Conservation (phyloP, 2,113 vertebrate genomes). For the Struthidea cinerea region DNA sequence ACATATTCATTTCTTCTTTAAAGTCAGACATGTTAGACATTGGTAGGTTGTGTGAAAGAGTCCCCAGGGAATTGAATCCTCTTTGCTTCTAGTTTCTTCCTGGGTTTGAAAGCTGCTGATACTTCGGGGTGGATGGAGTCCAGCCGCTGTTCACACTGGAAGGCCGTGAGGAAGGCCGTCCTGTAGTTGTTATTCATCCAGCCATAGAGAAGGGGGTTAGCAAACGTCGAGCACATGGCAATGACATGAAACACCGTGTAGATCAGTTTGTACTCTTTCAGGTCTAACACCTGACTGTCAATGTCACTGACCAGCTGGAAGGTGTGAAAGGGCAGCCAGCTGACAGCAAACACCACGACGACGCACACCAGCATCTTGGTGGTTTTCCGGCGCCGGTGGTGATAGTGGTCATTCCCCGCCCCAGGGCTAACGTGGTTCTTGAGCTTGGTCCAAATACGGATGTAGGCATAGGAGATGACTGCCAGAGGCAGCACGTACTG, state of each 20-base stretch:
- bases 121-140: conserved; percentile 74
- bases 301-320: conserved; percentile 92
- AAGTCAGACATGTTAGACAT: conserved; percentile 69
- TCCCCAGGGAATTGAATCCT: conserved; percentile 55
- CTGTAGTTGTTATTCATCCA: conserved; percentile 98
- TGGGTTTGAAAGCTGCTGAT: conserved; percentile 68
- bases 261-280: conserved; percentile 90
- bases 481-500: conserved; percentile 86
- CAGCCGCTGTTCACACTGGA: conserved; percentile 76
- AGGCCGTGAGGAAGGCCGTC: conserved; percentile 84
- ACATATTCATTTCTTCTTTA: background rate
- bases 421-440: conserved; percentile 78
- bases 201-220: conserved; percentile 91
- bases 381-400: conserved; percentile 83
- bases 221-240: conserved; percentile 93
- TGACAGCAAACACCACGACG: conserved; percentile 89
- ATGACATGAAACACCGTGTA: conserved; percentile 90
- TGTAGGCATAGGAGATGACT: conserved; percentile 86
- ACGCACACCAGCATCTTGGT: conserved; percentile 93
- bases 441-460: conserved; percentile 88
- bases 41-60: conserved; percentile 79
- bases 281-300: conserved; percentile 78
- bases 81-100: conserved; percentile 71
- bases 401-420: conserved; percentile 74
- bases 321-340: conserved; percentile 91